A percentile compares a stretch with the other conserved stretches of the same genome.
phyloP scores from a whole-genome alignment of 2,113 vertebrate genomes.

The Pelmatolapia mariae region DNA sequence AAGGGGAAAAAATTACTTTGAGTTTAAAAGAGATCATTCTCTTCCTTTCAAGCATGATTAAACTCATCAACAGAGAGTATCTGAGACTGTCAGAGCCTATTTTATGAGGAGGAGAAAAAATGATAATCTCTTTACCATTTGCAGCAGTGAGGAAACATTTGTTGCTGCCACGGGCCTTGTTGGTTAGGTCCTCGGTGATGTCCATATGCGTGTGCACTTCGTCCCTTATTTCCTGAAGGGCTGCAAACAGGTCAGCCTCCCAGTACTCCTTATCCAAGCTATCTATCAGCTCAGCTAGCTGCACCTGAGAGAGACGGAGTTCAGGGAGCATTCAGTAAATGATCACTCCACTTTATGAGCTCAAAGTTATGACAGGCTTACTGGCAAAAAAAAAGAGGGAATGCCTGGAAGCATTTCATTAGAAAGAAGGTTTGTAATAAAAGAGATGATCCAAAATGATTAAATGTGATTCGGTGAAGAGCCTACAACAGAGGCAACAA shows the following conservation, averaged over 20 bases:
- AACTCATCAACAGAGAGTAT: neutral
- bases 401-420: neutral
- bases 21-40: neutral
- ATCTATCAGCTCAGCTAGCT: slow-evolving; percentile 88
- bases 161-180: slow-evolving; percentile 92
- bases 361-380: neutral
- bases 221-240: slow-evolving; percentile 89
- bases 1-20: neutral
- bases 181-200: slow-evolving; percentile 92
- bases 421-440: neutral
- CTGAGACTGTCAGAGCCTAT: neutral
- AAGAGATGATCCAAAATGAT: neutral
- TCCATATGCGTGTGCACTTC: slow-evolving; percentile 95
- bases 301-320: slow-evolving; percentile 66
- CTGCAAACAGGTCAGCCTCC: slow-evolving; percentile 88
- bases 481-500: neutral
- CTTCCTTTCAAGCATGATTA: neutral
- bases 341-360: neutral
- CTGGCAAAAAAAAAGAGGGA: neutral
- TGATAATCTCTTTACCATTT: slow-evolving; percentile 74
- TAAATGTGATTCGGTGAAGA: neutral
- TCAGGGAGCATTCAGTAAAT: neutral
- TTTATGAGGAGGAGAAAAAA: neutral
- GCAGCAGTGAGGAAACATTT: slow-evolving; percentile 90
- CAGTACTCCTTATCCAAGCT: slow-evolving; percentile 91